Evolutionary conservation across 1,140 invertebrate genomes (phyloP).

Genomic region (Drosophila asahinai): DNA sequence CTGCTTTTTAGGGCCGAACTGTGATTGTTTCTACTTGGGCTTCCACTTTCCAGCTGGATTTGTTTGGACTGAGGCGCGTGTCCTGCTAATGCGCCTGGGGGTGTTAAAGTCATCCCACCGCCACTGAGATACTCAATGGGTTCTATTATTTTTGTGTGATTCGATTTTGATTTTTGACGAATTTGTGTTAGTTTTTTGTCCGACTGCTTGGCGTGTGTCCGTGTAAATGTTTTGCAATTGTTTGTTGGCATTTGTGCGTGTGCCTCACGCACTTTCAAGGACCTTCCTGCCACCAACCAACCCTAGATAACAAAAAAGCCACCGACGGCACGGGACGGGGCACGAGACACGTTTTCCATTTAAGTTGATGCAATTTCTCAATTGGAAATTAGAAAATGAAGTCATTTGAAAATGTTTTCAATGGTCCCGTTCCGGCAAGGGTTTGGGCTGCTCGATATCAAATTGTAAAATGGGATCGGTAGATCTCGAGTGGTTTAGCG

Average conservation of each 20-base stretch:
- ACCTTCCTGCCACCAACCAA: constrained; percentile 35
- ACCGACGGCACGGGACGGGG: too few relatives aligned
- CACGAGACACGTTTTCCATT: constrained; percentile 66
- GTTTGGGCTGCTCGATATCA: constrained; percentile 36
- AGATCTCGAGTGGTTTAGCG: constrained; percentile 45
- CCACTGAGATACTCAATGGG: constrained; percentile 13
- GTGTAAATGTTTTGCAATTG: constrained; percentile 81
- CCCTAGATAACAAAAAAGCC: constrained; percentile 32
- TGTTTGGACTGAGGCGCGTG: constrained; percentile 64
- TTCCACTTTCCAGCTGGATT: constrained; percentile 20
- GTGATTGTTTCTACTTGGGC: constrained; percentile 69
- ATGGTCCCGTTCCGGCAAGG: constrained; percentile 25
- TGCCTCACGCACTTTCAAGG: constrained; percentile 63
- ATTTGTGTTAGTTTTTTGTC: constrained; percentile 60
- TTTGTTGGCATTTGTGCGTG: constrained; percentile 79
- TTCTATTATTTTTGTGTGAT: constrained; percentile 64
- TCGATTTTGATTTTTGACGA: constrained; percentile 82
- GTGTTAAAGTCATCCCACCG: constrained; percentile 72
- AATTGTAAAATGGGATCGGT: constrained; percentile 17
- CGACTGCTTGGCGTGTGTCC: constrained; percentile 56
- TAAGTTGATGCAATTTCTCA: constrained; percentile 70
- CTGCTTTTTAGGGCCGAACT: constrained; percentile 56
- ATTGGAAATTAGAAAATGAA: constrained; percentile 80
- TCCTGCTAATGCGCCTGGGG: constrained; percentile 71
- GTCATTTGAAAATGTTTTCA: constrained; percentile 68